Conservation (phyloP, 2,113 vertebrate species). For the Petrocephalus zakoni region DNA sequence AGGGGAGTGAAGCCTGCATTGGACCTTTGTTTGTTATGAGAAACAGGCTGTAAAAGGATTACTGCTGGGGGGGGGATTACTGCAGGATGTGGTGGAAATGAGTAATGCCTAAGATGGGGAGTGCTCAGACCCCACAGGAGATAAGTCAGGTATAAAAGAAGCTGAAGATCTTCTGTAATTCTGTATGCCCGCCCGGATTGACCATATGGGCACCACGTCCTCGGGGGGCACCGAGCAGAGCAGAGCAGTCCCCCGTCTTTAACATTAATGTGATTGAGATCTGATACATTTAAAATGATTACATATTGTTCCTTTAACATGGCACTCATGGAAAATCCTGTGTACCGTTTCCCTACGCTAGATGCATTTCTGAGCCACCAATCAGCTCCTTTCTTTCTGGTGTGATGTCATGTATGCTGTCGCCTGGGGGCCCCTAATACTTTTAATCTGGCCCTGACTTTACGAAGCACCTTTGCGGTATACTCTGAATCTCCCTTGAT, state of each 20-base stretch:
- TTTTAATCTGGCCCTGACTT: background rate
- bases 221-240: background rate
- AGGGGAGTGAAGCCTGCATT: background rate
- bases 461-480: background rate
- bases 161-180: background rate
- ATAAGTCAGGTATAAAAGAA: background rate
- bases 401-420: background rate
- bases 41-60: background rate
- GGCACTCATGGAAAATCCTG: background rate
- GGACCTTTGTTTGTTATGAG: background rate
- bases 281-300: background rate
- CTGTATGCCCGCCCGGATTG: background rate
- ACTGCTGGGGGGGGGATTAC: background rate
- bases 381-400: background rate
- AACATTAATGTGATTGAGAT: background rate
- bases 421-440: background rate
- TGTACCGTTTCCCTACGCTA: background rate
- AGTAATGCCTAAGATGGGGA: background rate
- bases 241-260: too few relatives aligned
- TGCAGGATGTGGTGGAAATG: background rate
- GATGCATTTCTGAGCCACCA: background rate
- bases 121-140: background rate
- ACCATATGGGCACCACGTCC: background rate
- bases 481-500: background rate
- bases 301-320: background rate